Conservation (phyloP, 2,888 invertebrate species). For the Heliconius ethilla region DNA sequence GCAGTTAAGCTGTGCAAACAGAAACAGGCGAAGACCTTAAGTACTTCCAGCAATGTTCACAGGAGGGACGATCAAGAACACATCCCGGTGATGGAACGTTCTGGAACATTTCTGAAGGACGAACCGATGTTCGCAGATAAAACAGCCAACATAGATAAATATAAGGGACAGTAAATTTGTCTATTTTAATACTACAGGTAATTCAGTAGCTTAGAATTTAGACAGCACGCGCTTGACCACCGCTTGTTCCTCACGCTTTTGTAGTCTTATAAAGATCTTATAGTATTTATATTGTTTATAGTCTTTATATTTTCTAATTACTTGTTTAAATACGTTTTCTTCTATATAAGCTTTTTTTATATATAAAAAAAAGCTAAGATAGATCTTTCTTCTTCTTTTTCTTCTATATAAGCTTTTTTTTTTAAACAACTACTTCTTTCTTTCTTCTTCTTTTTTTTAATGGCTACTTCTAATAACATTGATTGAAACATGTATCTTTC, state of each 20-base stretch:
- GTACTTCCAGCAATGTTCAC: slow-evolving; percentile 33
- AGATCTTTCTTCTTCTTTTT: too few species aligned
- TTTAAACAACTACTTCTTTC: too few species aligned
- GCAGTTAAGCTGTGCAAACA: slow-evolving; percentile 34
- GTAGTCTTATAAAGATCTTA: not conserved
- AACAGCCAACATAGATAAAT: slow-evolving; percentile 47
- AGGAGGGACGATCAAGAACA: slow-evolving; percentile 45
- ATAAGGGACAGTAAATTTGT: slow-evolving; percentile 25
- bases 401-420: too few species aligned
- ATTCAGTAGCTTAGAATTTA: slow-evolving; percentile 19
- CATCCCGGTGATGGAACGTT: slow-evolving; percentile 80
- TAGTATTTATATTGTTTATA: not conserved
- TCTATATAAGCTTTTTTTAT: not conserved
- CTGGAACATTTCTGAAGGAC: slow-evolving; percentile 88
- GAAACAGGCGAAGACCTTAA: slow-evolving; percentile 34
- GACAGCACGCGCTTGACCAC: slow-evolving; percentile 12
- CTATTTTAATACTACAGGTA: slow-evolving; percentile 21
- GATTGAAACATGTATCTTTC: not conserved
- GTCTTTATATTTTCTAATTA: not conserved
- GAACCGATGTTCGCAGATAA: slow-evolving; percentile 83
- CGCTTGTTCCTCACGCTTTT: slow-evolving; percentile 12
- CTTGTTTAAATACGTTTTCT: slow-evolving; percentile 4
- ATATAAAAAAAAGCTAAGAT: too few species aligned
- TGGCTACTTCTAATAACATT: not conserved
- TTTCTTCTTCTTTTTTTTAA: too few species aligned